Percentiles rank a stretch among this genome's conserved stretches.
Evolutionary conservation across 2,113 vertebrate genomes (phyloP).

Genomic region (Vidua macroura): DNA sequence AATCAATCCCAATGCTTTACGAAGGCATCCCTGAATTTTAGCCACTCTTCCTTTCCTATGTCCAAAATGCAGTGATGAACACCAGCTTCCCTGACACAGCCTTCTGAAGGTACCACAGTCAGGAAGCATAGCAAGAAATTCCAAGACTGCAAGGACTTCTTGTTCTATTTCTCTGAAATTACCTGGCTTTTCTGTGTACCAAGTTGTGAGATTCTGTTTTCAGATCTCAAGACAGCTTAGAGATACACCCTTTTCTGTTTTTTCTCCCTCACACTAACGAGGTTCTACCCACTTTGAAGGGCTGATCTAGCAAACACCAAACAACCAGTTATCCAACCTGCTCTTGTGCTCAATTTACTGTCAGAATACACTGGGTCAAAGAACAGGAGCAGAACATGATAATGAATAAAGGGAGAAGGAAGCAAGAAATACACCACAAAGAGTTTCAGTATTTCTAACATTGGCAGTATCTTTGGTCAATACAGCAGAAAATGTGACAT

Average conservation of each 20-base stretch:
- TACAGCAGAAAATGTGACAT: neutral
- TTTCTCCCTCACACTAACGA: neutral
- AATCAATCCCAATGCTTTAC: neutral
- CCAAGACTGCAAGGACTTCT: neutral
- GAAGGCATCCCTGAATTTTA: neutral
- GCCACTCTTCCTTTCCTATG: neutral
- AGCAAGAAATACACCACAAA: neutral
- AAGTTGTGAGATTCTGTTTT: neutral
- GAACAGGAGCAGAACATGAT: neutral
- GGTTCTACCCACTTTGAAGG: neutral
- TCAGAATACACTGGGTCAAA: neutral
- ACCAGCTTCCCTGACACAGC: neutral
- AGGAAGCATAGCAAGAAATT: neutral
- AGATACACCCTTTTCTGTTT: neutral
- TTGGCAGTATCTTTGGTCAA: neutral
- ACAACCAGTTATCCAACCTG: neutral
- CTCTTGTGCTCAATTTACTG: neutral
- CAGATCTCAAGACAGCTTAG: neutral
- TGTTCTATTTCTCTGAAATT: neutral
- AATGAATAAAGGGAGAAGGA: neutral
- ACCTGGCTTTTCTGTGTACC: neutral
- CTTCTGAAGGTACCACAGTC: neutral
- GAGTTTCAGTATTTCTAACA: neutral
- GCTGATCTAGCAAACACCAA: neutral
- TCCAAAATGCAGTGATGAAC: neutral